Evolutionary conservation across 2,113 vertebrate species (phyloP).

Genomic region (Corvus cornix): DNA sequence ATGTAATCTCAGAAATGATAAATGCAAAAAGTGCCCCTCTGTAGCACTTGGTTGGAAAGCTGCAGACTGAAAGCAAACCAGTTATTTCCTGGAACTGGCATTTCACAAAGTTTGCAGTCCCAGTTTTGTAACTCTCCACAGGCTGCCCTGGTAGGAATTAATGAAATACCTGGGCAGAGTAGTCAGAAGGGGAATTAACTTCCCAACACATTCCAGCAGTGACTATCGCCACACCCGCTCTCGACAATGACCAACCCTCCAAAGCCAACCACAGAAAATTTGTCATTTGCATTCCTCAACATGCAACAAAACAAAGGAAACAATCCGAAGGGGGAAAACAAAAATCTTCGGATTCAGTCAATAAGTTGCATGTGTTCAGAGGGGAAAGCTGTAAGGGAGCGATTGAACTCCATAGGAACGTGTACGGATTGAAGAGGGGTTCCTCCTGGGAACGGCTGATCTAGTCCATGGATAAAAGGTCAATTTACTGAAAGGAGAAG

Average conservation of each 20-base stretch:
- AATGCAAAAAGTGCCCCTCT: neutral
- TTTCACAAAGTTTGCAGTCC: neutral
- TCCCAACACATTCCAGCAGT: constrained; percentile 13
- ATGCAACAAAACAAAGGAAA: neutral
- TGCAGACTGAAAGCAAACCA: neutral
- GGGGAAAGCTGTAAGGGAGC: neutral
- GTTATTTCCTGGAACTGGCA: neutral
- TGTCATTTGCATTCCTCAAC: neutral
- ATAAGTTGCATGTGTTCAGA: neutral
- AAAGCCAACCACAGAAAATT: constrained; percentile 2
- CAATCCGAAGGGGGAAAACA: neutral
- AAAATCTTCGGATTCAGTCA: neutral
- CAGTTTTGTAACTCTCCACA: constrained; percentile 44
- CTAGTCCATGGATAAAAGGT: neutral
- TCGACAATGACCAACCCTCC: neutral
- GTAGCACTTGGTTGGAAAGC: neutral
- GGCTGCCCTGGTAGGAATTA: constrained; percentile 5
- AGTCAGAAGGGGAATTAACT: constrained; percentile 47
- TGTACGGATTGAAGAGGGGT: neutral
- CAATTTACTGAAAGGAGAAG: neutral
- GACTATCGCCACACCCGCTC: neutral
- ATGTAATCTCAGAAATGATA: neutral
- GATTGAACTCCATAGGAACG: neutral
- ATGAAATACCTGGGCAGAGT: constrained; percentile 55
- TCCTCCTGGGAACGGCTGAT: neutral